Conservation (phyloP, 2,797 vertebrate genomes). For the Parambassis ranga region DNA sequence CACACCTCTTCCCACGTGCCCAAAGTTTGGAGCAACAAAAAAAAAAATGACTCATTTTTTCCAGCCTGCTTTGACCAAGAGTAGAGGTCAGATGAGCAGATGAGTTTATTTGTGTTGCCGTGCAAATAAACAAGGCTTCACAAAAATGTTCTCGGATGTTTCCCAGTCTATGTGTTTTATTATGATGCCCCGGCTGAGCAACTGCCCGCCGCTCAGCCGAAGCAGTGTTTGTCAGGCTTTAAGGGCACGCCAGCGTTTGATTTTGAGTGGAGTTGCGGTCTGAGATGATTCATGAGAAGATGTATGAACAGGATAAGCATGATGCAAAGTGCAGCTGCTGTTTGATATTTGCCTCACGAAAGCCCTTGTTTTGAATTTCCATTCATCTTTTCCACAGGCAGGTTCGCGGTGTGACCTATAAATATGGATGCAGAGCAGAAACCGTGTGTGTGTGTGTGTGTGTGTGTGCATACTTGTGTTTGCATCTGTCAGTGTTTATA, state of each 20-base stretch:
- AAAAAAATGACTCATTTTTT: too few relatives aligned
- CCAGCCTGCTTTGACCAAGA: too few relatives aligned
- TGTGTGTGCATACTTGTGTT: conserved; percentile 20
- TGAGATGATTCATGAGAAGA: conserved; percentile 11
- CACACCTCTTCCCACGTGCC: too few relatives aligned
- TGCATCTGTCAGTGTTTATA: conserved; percentile 48
- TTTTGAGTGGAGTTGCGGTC: neutral
- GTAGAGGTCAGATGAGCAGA: too few relatives aligned
- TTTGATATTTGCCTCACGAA: conserved; percentile 57
- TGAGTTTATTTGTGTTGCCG: neutral
- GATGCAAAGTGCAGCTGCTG: conserved; percentile 36
- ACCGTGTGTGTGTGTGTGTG: neutral
- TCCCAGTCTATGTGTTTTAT: conserved; percentile 17
- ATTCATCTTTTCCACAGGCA: conserved; percentile 60
- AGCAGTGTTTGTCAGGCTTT: conserved; percentile 41
- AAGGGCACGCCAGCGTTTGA: conserved; percentile 27
- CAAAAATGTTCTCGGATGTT: conserved; percentile 10
- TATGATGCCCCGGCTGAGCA: neutral
- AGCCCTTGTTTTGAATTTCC: conserved; percentile 61
- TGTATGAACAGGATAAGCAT: neutral
- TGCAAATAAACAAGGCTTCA: too few relatives aligned
- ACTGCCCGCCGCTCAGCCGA: conserved; percentile 24
- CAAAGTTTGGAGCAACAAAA: too few relatives aligned
- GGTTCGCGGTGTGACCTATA: conserved; percentile 60
- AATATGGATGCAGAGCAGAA: conserved; percentile 65